Conservation (phyloP, 2,113 vertebrate species). For the Oryzias javanicus region DNA sequence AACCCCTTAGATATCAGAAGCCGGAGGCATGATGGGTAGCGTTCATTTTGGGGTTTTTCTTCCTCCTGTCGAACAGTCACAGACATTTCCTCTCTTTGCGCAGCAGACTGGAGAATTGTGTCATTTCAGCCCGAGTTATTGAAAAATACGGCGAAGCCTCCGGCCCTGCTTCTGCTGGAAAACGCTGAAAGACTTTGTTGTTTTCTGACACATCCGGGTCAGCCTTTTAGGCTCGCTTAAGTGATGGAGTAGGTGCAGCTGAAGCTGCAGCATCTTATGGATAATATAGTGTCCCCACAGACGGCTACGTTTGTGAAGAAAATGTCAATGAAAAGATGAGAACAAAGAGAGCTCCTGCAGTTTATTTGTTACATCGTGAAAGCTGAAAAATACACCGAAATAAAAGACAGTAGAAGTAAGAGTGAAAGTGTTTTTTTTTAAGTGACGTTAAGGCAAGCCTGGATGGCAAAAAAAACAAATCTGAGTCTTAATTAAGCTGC, state of each 20-base stretch:
- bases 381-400: neutral
- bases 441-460: neutral
- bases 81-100: neutral
- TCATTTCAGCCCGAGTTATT: neutral
- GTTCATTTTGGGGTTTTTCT: no score
- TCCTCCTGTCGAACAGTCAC: neutral
- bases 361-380: neutral
- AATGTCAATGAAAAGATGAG: no score
- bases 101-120: neutral
- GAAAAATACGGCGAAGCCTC: constrained; percentile 10
- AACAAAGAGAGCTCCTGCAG: neutral
- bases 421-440: neutral
- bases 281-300: neutral
- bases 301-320: no score
- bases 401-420: no score
- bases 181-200: constrained; percentile 2
- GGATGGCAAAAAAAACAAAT: neutral
- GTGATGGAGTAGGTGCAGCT: constrained; percentile 25
- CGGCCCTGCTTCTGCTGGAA: constrained; percentile 28
- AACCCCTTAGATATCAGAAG: no score
- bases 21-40: no score
- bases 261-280: neutral
- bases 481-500: neutral
- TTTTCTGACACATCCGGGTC: constrained; percentile 45
- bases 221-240: constrained; percentile 17